These are phyloP conservation scores for Enchytraeus crypticus DNA, from an alignment of 2,888 invertebrate species.

Conservation along the genomic window DNA sequence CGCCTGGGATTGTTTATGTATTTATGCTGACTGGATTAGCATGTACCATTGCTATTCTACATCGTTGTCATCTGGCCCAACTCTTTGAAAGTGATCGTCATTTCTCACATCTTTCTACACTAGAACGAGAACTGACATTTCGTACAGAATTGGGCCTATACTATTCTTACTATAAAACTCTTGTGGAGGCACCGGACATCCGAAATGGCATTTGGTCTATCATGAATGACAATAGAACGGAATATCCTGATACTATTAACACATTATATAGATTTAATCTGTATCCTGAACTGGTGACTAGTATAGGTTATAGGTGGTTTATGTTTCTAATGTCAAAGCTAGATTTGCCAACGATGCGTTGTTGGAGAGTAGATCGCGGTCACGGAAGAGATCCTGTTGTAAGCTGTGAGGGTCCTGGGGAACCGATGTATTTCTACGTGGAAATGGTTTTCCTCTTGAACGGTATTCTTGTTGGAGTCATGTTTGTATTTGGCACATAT, in stretches of 20 bases:
- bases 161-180: conserved; percentile 76
- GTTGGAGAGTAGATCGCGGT: conserved; percentile 59
- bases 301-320: conserved; percentile 53
- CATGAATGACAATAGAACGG: conserved; percentile 66
- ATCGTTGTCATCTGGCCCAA: conserved; percentile 56
- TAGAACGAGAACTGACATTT: conserved; percentile 76
- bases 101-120: conserved; percentile 70
- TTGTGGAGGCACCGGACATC: conserved; percentile 62
- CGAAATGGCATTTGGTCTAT: conserved; percentile 56
- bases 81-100: conserved; percentile 75
- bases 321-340: conserved; percentile 46
- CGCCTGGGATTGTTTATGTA: too few species aligned
- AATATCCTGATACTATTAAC: conserved; percentile 72
- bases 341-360: conserved; percentile 49
- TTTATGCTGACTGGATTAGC: not conserved
- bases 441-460: conserved; percentile 67
- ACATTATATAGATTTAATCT: conserved; percentile 73
- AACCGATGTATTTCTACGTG: conserved; percentile 73
- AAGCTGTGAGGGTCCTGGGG: conserved; percentile 65
- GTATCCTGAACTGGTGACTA: conserved; percentile 61
- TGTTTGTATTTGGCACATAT: conserved; percentile 50
- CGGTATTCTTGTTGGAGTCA: conserved; percentile 60
- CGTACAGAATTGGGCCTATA: conserved; percentile 82
- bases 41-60: not conserved
- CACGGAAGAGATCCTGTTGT: conserved; percentile 57